These are phyloP conservation scores for Danio tinwini DNA, from an alignment of 2,797 vertebrate genomes.

Conservation along the genomic window DNA sequence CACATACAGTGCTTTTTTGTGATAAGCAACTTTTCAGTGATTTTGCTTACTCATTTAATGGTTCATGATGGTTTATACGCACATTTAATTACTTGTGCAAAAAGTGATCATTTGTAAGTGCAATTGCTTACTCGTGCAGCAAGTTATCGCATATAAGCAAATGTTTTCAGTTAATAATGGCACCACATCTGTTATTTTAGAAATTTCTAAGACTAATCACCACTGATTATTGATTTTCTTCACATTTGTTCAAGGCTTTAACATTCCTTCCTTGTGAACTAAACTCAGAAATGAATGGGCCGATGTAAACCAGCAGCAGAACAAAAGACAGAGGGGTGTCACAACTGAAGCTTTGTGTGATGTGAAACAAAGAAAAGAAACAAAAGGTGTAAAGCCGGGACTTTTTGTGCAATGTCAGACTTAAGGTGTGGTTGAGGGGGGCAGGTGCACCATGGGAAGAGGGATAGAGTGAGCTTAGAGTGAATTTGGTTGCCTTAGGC, in stretches of 20 bases:
- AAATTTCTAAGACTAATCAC: neutral
- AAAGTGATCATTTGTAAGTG: neutral
- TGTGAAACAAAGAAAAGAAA: slow-evolving; percentile 63
- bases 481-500: slow-evolving; percentile 70
- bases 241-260: slow-evolving; percentile 21
- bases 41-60: neutral
- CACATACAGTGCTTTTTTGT: neutral
- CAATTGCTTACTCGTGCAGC: neutral
- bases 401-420: slow-evolving; percentile 22
- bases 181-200: neutral
- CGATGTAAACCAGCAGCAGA: slow-evolving; percentile 32
- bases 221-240: slow-evolving; percentile 7
- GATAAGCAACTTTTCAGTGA: neutral
- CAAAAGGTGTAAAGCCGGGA: slow-evolving; percentile 64
- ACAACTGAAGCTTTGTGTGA: slow-evolving; percentile 56
- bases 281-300: slow-evolving; percentile 14
- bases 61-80: neutral
- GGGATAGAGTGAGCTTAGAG: slow-evolving; percentile 54
- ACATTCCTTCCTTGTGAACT: slow-evolving; percentile 41
- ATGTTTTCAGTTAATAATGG: neutral
- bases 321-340: slow-evolving; percentile 43
- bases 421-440: slow-evolving; percentile 55
- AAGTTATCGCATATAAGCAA: neutral
- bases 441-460: slow-evolving; percentile 72
- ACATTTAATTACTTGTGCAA: neutral